A percentile compares a stretch with the other conserved stretches of the same genome.
These are phyloP conservation scores for Apteryx mantelli DNA, from an alignment of 2,113 vertebrate species.

Conservation along the genomic window DNA sequence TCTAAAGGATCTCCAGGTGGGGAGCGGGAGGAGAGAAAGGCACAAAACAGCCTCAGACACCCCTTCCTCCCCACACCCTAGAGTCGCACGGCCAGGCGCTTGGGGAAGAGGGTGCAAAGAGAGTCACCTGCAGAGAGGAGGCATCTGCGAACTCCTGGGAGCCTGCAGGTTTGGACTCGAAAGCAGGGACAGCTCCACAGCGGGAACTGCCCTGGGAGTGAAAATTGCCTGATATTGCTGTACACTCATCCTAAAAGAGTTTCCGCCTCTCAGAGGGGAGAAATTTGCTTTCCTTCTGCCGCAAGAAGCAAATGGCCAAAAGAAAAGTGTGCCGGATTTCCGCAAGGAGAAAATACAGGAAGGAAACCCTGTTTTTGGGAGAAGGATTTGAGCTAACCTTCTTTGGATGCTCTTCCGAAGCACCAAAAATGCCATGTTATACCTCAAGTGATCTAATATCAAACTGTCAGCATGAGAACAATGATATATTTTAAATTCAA, in stretches of 20 bases:
- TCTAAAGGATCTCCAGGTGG: background rate
- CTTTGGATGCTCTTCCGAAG: background rate
- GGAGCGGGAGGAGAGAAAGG: background rate
- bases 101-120: background rate
- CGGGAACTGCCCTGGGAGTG: background rate
- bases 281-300: background rate
- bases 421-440: background rate
- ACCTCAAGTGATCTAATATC: background rate
- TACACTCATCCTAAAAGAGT: fast-evolving
- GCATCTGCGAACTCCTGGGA: background rate
- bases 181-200: background rate
- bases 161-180: background rate
- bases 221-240: fast-evolving
- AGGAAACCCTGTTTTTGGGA: background rate
- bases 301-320: background rate
- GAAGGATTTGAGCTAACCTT: background rate
- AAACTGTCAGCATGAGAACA: background rate
- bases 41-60: background rate
- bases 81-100: background rate
- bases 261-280: background rate
- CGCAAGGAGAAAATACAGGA: background rate
- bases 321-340: background rate
- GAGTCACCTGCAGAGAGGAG: background rate
- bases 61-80: background rate
- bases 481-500: background rate